A percentile compares a stretch with the other conserved stretches of the same genome.
These are phyloP conservation scores for Homalodisca vitripennis DNA, from an alignment of 1,140 invertebrate genomes.

Conservation along the genomic window DNA sequence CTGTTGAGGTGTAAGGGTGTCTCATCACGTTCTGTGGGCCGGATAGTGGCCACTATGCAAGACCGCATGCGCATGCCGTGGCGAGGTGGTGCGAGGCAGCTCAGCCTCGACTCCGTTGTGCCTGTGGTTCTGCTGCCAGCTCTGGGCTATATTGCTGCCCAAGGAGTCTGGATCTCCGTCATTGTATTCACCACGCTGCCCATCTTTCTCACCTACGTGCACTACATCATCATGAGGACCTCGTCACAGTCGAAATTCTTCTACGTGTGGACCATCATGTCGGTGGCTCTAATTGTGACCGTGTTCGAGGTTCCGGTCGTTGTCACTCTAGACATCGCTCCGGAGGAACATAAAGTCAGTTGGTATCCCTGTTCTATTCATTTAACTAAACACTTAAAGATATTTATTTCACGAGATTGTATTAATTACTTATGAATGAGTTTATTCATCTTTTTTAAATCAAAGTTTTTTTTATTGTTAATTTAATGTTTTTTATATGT, in stretches of 20 bases:
- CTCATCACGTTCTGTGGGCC: conserved; percentile 31
- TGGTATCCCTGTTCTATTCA: too few species aligned
- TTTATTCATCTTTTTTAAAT: too few species aligned
- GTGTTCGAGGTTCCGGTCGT: conserved; percentile 65
- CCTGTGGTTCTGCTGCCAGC: conserved; percentile 62
- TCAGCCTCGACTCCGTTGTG: conserved; percentile 58
- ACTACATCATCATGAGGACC: conserved; percentile 58
- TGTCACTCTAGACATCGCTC: conserved; percentile 62
- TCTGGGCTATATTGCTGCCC: conserved; percentile 57
- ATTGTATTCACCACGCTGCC: conserved; percentile 60
- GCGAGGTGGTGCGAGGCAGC: conserved; percentile 53
- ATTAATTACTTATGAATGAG: too few species aligned
- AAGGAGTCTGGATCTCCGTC: conserved; percentile 57
- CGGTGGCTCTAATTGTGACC: conserved; percentile 59
- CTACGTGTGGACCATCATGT: conserved; percentile 63
- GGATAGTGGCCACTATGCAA: conserved; percentile 47
- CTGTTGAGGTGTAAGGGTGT: conserved; percentile 39
- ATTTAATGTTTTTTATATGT: too few species aligned
- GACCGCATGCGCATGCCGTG: conserved; percentile 57
- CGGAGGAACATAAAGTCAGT: conserved; percentile 67
- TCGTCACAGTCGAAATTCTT: conserved; percentile 65
- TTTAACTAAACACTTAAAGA: too few species aligned
- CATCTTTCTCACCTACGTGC: conserved; percentile 60
- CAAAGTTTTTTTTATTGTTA: too few species aligned
- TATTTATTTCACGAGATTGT: too few species aligned